These are phyloP conservation scores for Paragorgia papillata DNA, from an alignment of 92 coral and sea anemone species.

Conservation along the genomic window DNA sequence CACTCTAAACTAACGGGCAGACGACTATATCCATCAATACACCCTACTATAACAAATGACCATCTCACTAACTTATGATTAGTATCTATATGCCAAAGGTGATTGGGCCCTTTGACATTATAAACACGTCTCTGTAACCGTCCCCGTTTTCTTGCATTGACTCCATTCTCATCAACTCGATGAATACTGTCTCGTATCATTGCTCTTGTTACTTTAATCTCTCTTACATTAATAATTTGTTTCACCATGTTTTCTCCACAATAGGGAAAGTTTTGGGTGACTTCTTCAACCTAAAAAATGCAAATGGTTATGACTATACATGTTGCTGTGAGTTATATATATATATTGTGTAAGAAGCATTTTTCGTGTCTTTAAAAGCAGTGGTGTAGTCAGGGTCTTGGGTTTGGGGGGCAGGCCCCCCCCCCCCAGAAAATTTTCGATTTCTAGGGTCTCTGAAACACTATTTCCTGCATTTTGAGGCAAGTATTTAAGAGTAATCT, in stretches of 20 bases:
- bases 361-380: too few relatives aligned
- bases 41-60: constrained; percentile 48
- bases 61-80: constrained; percentile 46
- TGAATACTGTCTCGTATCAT: constrained; percentile 62
- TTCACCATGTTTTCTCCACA: constrained; percentile 63
- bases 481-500: too few relatives aligned
- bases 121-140: constrained; percentile 47
- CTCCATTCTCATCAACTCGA: constrained; percentile 59
- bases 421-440: too few relatives aligned
- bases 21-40: constrained; percentile 51
- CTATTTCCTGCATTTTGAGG: too few relatives aligned
- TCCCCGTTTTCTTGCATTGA: constrained; percentile 53
- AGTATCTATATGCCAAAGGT: too few relatives aligned
- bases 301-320: too few relatives aligned
- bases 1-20: constrained; percentile 45
- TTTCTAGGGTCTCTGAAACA: too few relatives aligned
- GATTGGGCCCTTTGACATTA: too few relatives aligned
- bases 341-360: too few relatives aligned
- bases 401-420: too few relatives aligned
- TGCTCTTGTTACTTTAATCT: constrained; percentile 53
- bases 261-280: constrained; percentile 48
- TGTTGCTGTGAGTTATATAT: too few relatives aligned
- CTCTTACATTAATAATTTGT: constrained; percentile 45
- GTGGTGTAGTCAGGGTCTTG: too few relatives aligned
- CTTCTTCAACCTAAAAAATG: neutral